These are phyloP conservation scores for Oscheius sp. DNA, from an alignment of 2,888 invertebrate genomes.

Conservation along the genomic window DNA sequence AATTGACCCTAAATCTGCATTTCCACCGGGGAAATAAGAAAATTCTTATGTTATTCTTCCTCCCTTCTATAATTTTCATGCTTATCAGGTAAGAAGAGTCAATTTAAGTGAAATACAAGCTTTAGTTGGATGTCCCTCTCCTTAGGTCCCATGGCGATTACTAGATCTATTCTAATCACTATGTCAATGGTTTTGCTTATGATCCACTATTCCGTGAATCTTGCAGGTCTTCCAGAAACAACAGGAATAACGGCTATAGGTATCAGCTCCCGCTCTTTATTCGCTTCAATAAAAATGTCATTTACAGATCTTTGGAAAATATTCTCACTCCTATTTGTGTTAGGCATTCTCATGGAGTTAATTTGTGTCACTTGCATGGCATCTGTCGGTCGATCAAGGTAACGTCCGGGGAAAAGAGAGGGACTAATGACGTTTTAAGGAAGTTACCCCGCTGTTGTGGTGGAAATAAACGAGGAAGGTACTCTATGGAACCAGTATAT, in stretches of 20 bases:
- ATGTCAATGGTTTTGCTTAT: conserved; percentile 52
- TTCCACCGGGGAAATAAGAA: conserved; percentile 35
- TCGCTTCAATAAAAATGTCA: neutral
- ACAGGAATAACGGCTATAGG: conserved; percentile 42
- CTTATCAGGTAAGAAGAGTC: conserved; percentile 44
- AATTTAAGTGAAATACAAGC: neutral
- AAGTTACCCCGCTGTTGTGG: conserved; percentile 30
- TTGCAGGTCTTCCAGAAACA: conserved; percentile 38
- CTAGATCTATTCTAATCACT: conserved; percentile 55
- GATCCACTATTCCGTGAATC: conserved; percentile 43
- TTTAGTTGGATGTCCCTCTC: conserved; percentile 59
- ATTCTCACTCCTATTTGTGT: conserved; percentile 54
- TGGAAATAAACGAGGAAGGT: conserved; percentile 40
- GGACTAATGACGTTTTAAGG: conserved; percentile 1
- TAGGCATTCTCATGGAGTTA: conserved; percentile 54
- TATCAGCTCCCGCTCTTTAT: conserved; percentile 4
- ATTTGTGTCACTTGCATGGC: conserved; percentile 58
- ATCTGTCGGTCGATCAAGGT: conserved; percentile 53
- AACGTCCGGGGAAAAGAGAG: neutral
- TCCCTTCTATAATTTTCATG: conserved; percentile 50
- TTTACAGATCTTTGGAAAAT: conserved; percentile 58
- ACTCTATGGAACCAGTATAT: conserved; percentile 62
- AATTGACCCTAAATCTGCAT: conserved; percentile 17
- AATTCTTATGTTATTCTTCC: conserved; percentile 43
- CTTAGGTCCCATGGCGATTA: conserved; percentile 67